Conservation (phyloP, 2,113 vertebrate genomes). For the Calonectris borealis region DNA sequence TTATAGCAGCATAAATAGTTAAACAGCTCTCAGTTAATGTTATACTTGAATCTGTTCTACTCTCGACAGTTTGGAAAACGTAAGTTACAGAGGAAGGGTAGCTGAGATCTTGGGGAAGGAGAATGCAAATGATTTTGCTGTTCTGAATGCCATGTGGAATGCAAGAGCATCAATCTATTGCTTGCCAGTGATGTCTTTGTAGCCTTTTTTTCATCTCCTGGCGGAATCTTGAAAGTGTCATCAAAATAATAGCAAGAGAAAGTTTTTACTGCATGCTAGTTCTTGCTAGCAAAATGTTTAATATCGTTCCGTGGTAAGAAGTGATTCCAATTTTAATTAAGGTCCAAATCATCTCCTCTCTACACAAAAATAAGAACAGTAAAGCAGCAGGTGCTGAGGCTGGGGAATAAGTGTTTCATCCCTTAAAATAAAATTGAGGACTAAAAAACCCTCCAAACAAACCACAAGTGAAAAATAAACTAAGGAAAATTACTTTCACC, state of each 20-base stretch:
- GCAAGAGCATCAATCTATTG: slow-evolving; percentile 29
- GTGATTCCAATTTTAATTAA: slow-evolving; percentile 34
- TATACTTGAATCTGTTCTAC: slow-evolving; percentile 39
- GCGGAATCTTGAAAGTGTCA: slow-evolving; percentile 32
- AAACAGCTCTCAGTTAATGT: slow-evolving; percentile 66
- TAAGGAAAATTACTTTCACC: slow-evolving; percentile 7
- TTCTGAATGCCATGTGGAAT: slow-evolving; percentile 32
- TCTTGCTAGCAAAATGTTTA: slow-evolving; percentile 5
- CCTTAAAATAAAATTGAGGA: slow-evolving; percentile 30
- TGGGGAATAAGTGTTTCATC: neutral
- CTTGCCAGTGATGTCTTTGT: slow-evolving; percentile 35
- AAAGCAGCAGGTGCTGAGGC: neutral
- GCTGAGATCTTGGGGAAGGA: slow-evolving; percentile 25
- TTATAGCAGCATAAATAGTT: slow-evolving; percentile 78
- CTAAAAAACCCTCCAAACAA: neutral
- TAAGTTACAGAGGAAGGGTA: neutral
- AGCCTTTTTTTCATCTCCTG: neutral
- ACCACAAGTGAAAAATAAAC: slow-evolving; percentile 30
- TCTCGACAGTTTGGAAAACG: neutral
- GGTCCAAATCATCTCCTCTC: slow-evolving; percentile 2
- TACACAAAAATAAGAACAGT: neutral
- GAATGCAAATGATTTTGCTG: slow-evolving; percentile 8
- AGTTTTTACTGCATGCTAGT: neutral
- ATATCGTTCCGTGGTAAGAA: neutral
- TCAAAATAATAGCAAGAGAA: slow-evolving; percentile 15